Base-by-base conservation (phyloP, 2,113 vertebrate genomes). In the Agapornis roseicollis region DNA sequence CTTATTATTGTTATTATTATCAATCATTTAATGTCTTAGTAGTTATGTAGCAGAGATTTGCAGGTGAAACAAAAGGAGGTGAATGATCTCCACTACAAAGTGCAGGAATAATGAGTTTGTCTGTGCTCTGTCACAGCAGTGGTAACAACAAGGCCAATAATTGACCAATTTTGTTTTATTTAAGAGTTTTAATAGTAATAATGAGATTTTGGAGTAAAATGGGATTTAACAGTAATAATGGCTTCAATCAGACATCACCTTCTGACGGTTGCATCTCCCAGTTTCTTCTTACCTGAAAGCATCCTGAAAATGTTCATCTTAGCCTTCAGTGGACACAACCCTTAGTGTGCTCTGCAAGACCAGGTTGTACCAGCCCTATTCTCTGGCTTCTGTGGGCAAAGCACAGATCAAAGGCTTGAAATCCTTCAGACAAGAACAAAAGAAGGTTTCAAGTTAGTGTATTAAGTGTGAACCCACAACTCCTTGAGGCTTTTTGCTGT, bases 41-140 rank as follows among this genome's bases (percentile, higher is more conserved):
- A 88, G 94, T 97, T 97, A 89, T 46, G 44, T 94, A 96, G 94
- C 94, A 85, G 96, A 94, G 94, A 81, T 84, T 96, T 98, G 96
- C 97, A 96, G 97, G 89, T 96, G 95, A 95, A 97, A 94, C 87
- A 77, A 77, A 96, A 80, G 91, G 86, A 94, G 77, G 89, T 95
- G 96, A 96, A 94, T 96, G 89, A 60, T 91, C 46, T 90, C 88
- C 22, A 2, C 94, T 68, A 46, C 47, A 74, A 46, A 94, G 80
- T 25, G 50, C 29, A 92, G 93, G 82, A 83, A 24, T 77, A 68
- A 74, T 17, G 35, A 46, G 92, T 92, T 85, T 71, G 55, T 71
- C 52, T 29, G 49, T 58, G 91, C 82, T 66, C 35, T 94, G 83
- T 63, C 13, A 31, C 47, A 78, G 85, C 80, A 50, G 61, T 58